Evolutionary conservation across 2,797 vertebrate species (phyloP).

Genomic region (Lacerta viridis): DNA sequence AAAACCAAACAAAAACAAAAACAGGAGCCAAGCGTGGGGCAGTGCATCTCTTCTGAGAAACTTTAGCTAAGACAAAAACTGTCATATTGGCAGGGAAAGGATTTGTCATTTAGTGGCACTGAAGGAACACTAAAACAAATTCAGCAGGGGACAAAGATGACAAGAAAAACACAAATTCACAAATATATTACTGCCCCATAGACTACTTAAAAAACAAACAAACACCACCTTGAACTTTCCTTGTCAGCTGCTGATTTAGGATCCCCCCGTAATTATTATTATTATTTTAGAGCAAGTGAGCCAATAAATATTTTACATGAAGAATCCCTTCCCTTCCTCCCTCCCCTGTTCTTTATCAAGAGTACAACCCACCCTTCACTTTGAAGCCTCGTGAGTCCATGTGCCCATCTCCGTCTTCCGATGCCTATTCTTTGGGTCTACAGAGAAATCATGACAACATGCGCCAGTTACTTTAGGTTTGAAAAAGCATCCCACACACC

Average conservation of each 20-base stretch:
- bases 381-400: not conserved
- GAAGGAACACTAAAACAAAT: constrained; percentile 78
- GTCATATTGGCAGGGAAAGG: constrained; percentile 70
- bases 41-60: constrained; percentile 58
- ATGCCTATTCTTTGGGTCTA: constrained; percentile 55
- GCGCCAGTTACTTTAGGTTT: constrained; percentile 69
- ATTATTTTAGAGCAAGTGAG: constrained; percentile 30
- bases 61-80: constrained; percentile 72
- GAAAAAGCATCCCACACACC: constrained; percentile 71
- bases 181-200: constrained; percentile 66
- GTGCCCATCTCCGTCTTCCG: constrained; percentile 44
- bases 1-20: too few species aligned
- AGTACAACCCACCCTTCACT: constrained; percentile 29
- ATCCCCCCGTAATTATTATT: constrained; percentile 30
- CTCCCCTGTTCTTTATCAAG: constrained; percentile 40
- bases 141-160: constrained; percentile 70
- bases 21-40: too few species aligned
- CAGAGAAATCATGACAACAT: constrained; percentile 69
- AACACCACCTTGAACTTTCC: constrained; percentile 50
- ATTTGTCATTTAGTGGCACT: constrained; percentile 75
- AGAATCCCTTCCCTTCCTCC: constrained; percentile 46
- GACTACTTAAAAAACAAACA: constrained; percentile 49
- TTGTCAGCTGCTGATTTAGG: constrained; percentile 51
- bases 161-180: constrained; percentile 66
- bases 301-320: constrained; percentile 26